These are phyloP conservation scores for Nipponacmea schrenckii DNA, from an alignment of 2,888 invertebrate genomes.

Conservation along the genomic window DNA sequence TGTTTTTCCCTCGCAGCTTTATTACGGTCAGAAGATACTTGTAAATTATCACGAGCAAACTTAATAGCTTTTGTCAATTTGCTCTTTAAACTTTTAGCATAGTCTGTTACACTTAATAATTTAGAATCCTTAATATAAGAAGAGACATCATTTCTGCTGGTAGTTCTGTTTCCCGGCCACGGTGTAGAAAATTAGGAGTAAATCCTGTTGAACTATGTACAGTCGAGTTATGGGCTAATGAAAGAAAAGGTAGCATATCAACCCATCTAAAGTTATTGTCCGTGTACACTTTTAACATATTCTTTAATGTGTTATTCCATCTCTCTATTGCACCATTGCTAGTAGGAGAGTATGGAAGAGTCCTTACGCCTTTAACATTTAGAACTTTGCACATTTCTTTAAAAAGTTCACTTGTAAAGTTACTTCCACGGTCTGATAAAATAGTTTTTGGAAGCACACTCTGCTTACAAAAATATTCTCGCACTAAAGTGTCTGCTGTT, in stretches of 20 bases:
- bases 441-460: neutral
- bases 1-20: neutral
- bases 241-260: conserved; percentile 7
- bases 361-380: neutral
- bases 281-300: neutral
- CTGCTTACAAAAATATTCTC: neutral
- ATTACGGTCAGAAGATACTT: neutral
- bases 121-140: neutral
- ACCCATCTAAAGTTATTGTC: neutral
- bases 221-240: conserved; percentile 7
- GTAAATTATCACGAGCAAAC: neutral
- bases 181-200: conserved; percentile 5
- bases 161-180: neutral
- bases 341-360: neutral
- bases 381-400: too few relatives aligned
- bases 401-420: too few relatives aligned
- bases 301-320: neutral
- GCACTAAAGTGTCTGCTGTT: neutral
- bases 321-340: neutral
- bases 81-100: neutral
- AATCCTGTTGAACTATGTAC: neutral
- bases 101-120: neutral
- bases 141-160: conserved; percentile 8
- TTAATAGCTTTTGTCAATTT: conserved; percentile 3
- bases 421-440: too few relatives aligned